Evolutionary conservation across 2,797 vertebrate species (phyloP), one percentile per base, ranked within the genome.

Genomic region (Microctenopoma steveboyesi): DNA sequence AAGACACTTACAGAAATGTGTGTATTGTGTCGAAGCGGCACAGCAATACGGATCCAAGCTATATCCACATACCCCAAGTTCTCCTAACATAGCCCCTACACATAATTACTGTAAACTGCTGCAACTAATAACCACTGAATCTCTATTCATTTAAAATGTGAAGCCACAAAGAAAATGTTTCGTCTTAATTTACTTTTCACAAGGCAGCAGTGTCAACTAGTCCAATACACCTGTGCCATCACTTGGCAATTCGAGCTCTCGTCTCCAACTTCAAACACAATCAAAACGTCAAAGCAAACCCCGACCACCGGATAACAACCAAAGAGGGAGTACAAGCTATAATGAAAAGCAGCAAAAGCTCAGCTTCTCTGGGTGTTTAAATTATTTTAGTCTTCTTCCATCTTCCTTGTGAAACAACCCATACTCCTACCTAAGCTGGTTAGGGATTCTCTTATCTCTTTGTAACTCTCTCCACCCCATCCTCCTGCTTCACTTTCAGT

Each of bases 371-470:
- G 69, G 48, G 73, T 88, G 86, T 75, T 85, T 55, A 35, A 88
- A 86, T 78, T 40, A 80, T 79, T 88, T 84, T 74, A 80, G 62
- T 88, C 83, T 87, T 89, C 81, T 88, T 92, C 85, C 88, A 89
- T 88, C 89, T 89, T 93, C 90, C 88, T 91, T 91, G 81, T 94
- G 92, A 94, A 95, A 94, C 93, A 94, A 91, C 93, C 94, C 94
- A 92, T 95, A 91, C 94, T 94, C 94, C 94, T 95, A 95, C 94
- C 94, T 95, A 95, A 94, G 94, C 92, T 93, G 94, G 94, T 94
- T 84, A 93, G 89, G 91, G 94, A 93, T 92, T 94, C 92, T 89
- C 93, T 94, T 94, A 95, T 95, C 89, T 94, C 92, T 94, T 85
- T 95, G 94, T 94, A 93, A 95, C 94, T 94, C 92, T 94, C 93